Conservation (phyloP, 2,797 vertebrate species). For the Linurgus olivaceus region DNA sequence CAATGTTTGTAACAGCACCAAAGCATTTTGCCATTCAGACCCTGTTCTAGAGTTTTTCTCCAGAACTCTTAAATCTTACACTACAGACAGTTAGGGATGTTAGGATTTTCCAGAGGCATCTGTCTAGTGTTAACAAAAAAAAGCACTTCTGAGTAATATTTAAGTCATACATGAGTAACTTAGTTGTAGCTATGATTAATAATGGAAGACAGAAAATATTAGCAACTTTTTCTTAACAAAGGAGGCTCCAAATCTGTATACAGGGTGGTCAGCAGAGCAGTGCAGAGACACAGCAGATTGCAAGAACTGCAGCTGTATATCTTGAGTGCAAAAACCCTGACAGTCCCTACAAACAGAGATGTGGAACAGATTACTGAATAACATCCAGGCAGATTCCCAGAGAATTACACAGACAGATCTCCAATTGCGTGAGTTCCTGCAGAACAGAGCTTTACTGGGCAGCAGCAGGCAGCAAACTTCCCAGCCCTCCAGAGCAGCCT, state of each 20-base stretch:
- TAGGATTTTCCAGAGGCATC: background rate
- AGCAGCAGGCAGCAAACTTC: background rate
- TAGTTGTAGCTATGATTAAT: background rate
- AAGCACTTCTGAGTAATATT: background rate
- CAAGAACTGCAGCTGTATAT: background rate
- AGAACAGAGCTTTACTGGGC: background rate
- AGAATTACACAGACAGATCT: background rate
- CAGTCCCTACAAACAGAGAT: background rate
- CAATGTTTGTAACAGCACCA: background rate
- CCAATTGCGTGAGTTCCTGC: background rate
- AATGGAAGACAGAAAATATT: background rate
- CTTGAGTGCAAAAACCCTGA: background rate
- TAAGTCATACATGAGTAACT: background rate
- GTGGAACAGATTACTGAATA: background rate
- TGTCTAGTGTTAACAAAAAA: background rate
- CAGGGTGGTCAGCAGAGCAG: accelerated
- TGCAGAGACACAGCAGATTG: background rate
- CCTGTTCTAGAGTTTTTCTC: background rate
- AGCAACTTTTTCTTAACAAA: background rate
- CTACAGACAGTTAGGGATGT: background rate
- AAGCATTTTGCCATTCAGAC: background rate
- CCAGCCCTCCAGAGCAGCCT: background rate
- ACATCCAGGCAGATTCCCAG: background rate
- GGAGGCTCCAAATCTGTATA: background rate
- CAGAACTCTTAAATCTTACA: background rate